phyloP scores from a whole-genome alignment of 2,888 invertebrate genomes.

The Amblyjoppa proteus region DNA sequence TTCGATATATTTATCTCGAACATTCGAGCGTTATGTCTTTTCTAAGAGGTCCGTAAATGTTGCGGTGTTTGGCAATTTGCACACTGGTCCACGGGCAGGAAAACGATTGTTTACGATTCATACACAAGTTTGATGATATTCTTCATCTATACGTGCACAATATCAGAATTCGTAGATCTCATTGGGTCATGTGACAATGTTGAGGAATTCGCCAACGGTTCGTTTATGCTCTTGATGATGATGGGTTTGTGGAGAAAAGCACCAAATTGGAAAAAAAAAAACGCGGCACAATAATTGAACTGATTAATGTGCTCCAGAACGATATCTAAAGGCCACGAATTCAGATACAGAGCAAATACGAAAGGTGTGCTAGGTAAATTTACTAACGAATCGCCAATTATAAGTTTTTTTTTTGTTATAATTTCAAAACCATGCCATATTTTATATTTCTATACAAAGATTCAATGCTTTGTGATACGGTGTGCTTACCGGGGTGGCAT shows the following conservation, averaged over 20 bases:
- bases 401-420: not conserved
- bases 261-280: slow-evolving; percentile 57
- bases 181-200: slow-evolving; percentile 44
- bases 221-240: slow-evolving; percentile 66
- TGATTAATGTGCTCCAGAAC: slow-evolving; percentile 45
- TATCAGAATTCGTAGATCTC: slow-evolving; percentile 66
- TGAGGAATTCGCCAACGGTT: slow-evolving; percentile 67
- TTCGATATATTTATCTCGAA: no score
- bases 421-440: not conserved
- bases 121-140: slow-evolving; percentile 59
- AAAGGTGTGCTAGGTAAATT: slow-evolving; percentile 50
- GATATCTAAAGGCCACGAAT: slow-evolving; percentile 37
- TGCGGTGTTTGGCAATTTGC: slow-evolving; percentile 63
- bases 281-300: slow-evolving; percentile 39
- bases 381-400: not conserved
- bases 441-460: slow-evolving; percentile 24
- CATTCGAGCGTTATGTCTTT: no score
- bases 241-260: slow-evolving; percentile 64
- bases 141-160: slow-evolving; percentile 34
- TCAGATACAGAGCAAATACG: slow-evolving; percentile 39
- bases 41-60: slow-evolving; percentile 29
- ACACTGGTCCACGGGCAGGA: slow-evolving; percentile 56
- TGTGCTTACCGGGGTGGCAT: slow-evolving; percentile 29
- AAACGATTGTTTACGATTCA: slow-evolving; percentile 56
- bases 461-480: slow-evolving; percentile 45